phyloP scores from a whole-genome alignment of 2,797 vertebrate genomes.

The Tiaroga cobitis region DNA sequence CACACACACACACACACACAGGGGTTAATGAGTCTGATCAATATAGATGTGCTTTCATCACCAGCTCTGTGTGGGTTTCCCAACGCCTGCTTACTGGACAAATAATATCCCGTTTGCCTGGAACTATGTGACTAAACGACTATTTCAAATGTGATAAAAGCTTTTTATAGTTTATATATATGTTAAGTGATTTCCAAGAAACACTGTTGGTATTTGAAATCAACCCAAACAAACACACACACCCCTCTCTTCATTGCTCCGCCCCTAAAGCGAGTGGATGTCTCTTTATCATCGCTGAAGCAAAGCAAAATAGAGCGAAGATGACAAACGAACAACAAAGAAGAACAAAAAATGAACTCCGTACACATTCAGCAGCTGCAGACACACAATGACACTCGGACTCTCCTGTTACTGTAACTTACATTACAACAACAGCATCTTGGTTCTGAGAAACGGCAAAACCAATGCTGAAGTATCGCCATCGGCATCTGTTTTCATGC shows the following conservation, averaged over 20 bases:
- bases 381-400: too few relatives aligned
- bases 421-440: too few relatives aligned
- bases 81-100: neutral
- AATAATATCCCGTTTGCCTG: neutral
- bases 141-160: neutral
- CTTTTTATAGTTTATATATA: neutral
- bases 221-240: neutral
- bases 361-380: too few relatives aligned
- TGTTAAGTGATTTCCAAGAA: neutral
- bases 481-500: too few relatives aligned
- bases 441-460: too few relatives aligned
- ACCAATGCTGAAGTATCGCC: too few relatives aligned
- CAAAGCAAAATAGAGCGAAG: neutral
- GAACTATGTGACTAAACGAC: neutral
- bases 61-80: neutral
- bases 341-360: too few relatives aligned
- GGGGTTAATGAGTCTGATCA: neutral
- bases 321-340: neutral
- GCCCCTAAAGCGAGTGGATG: too few relatives aligned
- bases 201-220: neutral
- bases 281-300: too few relatives aligned
- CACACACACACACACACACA: neutral
- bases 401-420: too few relatives aligned
- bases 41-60: conserved; percentile 28
- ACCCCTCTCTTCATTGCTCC: neutral